These are phyloP conservation scores for Xanthorhoe spadicearia DNA, from an alignment of 2,888 invertebrate genomes.

Conservation along the genomic window DNA sequence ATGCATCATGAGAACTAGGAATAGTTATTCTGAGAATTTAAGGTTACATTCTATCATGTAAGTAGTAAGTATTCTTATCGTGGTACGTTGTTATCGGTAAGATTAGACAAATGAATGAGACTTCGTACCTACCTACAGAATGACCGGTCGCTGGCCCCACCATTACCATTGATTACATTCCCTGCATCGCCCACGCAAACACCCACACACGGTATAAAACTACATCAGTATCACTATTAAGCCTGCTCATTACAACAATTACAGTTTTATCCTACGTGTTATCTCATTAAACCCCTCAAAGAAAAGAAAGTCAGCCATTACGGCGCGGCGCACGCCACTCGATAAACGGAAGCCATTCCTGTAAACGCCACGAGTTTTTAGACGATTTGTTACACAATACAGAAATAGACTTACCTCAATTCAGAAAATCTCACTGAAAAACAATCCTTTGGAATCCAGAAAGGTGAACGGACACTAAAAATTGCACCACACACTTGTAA, in stretches of 20 bases:
- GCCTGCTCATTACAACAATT: slow-evolving; percentile 41
- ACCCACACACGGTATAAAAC: slow-evolving; percentile 66
- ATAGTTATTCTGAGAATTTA: slow-evolving; percentile 4
- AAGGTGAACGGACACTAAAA: slow-evolving; percentile 68
- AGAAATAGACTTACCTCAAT: slow-evolving; percentile 66
- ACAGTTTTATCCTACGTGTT: slow-evolving; percentile 44
- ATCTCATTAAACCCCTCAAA: slow-evolving; percentile 57
- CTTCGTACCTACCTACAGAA: slow-evolving; percentile 19
- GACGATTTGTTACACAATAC: slow-evolving; percentile 31
- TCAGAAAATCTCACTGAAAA: slow-evolving; percentile 63
- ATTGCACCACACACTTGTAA: slow-evolving; percentile 78
- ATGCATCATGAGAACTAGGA: too few relatives aligned
- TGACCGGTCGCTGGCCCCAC: slow-evolving; percentile 48
- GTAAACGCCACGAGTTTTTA: slow-evolving; percentile 71
- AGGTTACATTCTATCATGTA: slow-evolving; percentile 30
- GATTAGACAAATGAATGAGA: slow-evolving; percentile 29
- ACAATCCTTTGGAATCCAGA: slow-evolving; percentile 79
- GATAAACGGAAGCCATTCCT: slow-evolving; percentile 82
- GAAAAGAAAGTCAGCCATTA: slow-evolving; percentile 82
- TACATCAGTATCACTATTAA: slow-evolving; percentile 48
- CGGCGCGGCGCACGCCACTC: slow-evolving; percentile 79
- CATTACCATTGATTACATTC: slow-evolving; percentile 60
- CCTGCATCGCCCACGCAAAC: slow-evolving; percentile 60
- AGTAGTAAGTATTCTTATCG: slow-evolving; percentile 19
- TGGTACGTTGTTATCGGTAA: slow-evolving; percentile 8